Evolutionary conservation across 2,888 invertebrate genomes (phyloP).

Genomic region (Orthosia gracilis): DNA sequence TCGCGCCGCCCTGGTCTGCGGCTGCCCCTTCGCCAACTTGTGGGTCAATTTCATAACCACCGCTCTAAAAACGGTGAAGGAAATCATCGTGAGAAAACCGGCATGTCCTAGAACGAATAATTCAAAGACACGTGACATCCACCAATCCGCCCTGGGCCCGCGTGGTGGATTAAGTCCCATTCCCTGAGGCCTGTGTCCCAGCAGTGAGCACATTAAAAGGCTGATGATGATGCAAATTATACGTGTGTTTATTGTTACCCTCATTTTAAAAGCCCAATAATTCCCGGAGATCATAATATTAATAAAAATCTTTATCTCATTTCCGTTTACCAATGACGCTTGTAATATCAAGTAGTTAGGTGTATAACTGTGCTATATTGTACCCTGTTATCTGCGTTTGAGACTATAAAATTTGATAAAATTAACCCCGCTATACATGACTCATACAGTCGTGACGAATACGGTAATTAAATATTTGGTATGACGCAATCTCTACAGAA

Average conservation of each 20-base stretch:
- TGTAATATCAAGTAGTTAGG: slow-evolving; percentile 29
- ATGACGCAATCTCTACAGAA: slow-evolving; percentile 40
- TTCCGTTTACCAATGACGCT: slow-evolving; percentile 12
- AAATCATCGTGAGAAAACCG: too few relatives aligned
- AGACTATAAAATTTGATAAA: slow-evolving; percentile 36
- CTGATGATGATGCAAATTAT: too few relatives aligned
- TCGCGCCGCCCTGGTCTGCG: too few relatives aligned
- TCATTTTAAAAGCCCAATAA: slow-evolving; percentile 3
- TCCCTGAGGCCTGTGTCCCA: too few relatives aligned
- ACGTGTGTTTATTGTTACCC: neutral
- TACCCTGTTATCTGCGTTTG: slow-evolving; percentile 53
- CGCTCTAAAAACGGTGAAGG: too few relatives aligned
- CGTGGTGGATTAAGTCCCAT: too few relatives aligned
- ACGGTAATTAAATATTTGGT: slow-evolving; percentile 41
- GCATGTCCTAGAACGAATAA: too few relatives aligned
- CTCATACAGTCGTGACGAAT: slow-evolving; percentile 43
- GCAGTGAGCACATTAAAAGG: too few relatives aligned
- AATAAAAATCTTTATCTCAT: slow-evolving; percentile 14
- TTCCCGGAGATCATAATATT: slow-evolving; percentile 8
- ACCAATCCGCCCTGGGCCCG: too few relatives aligned
- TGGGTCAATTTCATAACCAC: too few relatives aligned
- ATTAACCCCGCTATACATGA: slow-evolving; percentile 37
- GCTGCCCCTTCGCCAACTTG: too few relatives aligned
- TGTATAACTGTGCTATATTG: slow-evolving; percentile 42
- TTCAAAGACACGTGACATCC: too few relatives aligned